Conservation (phyloP, 2,888 invertebrate species). For the Vandiemenella viatica region DNA sequence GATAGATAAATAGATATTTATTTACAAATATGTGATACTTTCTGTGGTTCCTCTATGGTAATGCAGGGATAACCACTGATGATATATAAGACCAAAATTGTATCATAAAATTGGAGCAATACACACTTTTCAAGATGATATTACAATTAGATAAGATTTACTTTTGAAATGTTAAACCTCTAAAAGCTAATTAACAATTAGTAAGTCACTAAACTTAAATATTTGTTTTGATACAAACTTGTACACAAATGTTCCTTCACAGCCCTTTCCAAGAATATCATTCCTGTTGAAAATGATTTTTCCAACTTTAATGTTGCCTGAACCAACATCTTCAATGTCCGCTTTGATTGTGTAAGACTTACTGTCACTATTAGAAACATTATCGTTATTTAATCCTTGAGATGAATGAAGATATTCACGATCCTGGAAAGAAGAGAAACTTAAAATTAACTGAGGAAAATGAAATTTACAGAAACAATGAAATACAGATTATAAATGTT, state of each 20-base stretch:
- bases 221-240: constrained; percentile 45
- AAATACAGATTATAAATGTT: constrained; percentile 22
- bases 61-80: too few species aligned
- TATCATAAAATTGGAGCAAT: too few species aligned
- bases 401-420: constrained; percentile 52
- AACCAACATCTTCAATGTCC: constrained; percentile 42
- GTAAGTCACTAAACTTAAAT: too few species aligned
- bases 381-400: constrained; percentile 33
- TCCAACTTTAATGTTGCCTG: constrained; percentile 59
- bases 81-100: too few species aligned
- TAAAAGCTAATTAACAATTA: too few species aligned
- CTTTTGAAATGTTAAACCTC: too few species aligned
- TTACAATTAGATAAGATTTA: too few species aligned
- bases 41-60: too few species aligned
- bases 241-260: constrained; percentile 96
- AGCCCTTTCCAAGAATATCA: constrained; percentile 85
- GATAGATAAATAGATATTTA: too few species aligned
- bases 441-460: constrained; percentile 1
- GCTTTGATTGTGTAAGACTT: constrained; percentile 33
- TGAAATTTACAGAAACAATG: constrained; percentile 25
- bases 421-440: constrained; percentile 29
- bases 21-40: too few species aligned
- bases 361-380: constrained; percentile 22
- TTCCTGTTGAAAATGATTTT: constrained; percentile 77
- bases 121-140: too few species aligned